Percentiles rank a stretch among this genome's conserved stretches.
phyloP scores from a whole-genome alignment of 2,888 invertebrate genomes.

The Euzophera pinguis region DNA sequence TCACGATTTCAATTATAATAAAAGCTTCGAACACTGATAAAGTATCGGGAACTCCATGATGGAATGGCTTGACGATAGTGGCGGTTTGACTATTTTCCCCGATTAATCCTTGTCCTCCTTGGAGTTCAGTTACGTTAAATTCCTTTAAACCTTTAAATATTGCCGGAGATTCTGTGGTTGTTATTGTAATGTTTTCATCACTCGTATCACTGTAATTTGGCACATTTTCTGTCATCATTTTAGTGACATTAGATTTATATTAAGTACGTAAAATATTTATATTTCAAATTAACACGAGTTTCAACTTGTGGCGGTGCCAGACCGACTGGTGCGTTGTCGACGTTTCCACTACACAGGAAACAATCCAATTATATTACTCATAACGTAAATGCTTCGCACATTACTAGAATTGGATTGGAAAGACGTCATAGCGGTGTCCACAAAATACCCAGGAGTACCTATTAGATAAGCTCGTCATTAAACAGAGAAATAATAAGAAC shows the following conservation, averaged over 20 bases:
- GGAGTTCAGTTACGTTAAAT: slow-evolving; percentile 14
- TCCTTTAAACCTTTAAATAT: slow-evolving; percentile 25
- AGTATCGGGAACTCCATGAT: slow-evolving; percentile 21
- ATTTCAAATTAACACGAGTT: background rate
- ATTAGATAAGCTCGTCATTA: too few species aligned
- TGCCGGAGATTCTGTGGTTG: slow-evolving; percentile 16
- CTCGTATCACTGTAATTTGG: slow-evolving; percentile 26
- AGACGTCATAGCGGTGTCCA: slow-evolving; percentile 49
- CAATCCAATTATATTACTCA: slow-evolving; percentile 48
- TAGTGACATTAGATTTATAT: slow-evolving; percentile 31
- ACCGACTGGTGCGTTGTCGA: slow-evolving; percentile 32
- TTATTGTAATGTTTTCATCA: slow-evolving; percentile 19
- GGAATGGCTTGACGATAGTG: slow-evolving; percentile 18
- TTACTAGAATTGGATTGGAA: slow-evolving; percentile 54
- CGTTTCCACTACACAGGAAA: slow-evolving; percentile 52
- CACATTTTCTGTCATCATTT: slow-evolving; percentile 39
- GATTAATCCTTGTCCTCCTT: slow-evolving; percentile 19
- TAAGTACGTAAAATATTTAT: background rate
- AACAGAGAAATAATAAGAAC: too few species aligned
- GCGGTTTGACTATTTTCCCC: slow-evolving; percentile 20
- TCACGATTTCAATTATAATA: slow-evolving; percentile 55
- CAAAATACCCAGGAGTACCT: slow-evolving; percentile 32
- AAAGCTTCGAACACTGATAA: slow-evolving; percentile 44
- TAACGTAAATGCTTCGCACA: slow-evolving; percentile 42
- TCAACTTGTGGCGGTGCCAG: slow-evolving; percentile 22